phyloP scores from a whole-genome alignment of 2,113 vertebrate species.

The Lathamus discolor region DNA sequence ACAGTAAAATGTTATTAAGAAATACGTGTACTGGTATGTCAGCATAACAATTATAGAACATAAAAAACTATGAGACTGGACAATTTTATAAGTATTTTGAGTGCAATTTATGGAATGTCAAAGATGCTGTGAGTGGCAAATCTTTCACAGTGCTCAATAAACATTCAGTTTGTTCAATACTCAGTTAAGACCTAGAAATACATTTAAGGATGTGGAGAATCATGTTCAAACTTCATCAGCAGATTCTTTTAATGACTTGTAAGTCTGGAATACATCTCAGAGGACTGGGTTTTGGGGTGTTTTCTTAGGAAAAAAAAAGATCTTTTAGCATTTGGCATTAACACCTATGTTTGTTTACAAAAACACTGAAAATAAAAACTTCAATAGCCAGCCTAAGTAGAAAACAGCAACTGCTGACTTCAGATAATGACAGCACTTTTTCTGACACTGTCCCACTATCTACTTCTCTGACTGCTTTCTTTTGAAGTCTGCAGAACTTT shows the following conservation, averaged over 20 bases:
- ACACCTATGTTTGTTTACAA: neutral
- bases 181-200: neutral
- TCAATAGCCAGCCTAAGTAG: neutral
- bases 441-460: neutral
- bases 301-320: neutral
- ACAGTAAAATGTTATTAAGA: neutral
- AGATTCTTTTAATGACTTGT: neutral
- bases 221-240: neutral
- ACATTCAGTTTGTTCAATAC: neutral
- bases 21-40: neutral
- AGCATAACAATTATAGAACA: neutral
- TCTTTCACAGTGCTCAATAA: neutral
- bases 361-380: neutral
- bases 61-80: neutral
- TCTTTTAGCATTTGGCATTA: neutral
- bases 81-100: neutral
- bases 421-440: neutral
- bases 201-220: neutral
- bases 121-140: neutral
- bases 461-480: neutral
- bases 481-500: neutral
- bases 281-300: too few relatives aligned
- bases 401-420: neutral
- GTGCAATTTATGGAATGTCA: neutral
- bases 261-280: neutral